phyloP scores from a whole-genome alignment of 23 tunicate species.

The Halocynthia roretzi region DNA sequence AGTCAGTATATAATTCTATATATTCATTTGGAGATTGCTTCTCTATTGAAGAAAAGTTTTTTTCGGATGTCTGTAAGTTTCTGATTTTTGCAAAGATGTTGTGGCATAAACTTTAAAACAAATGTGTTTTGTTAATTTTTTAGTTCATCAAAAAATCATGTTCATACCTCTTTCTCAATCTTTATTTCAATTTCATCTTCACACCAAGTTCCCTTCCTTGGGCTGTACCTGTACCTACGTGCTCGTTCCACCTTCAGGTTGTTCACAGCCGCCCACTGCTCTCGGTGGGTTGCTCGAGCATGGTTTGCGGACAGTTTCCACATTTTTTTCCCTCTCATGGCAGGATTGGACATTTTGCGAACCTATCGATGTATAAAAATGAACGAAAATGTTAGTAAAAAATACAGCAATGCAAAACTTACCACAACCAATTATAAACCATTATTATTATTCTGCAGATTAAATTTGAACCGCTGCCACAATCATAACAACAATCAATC shows the following conservation, averaged over 20 bases:
- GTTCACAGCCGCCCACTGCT: constrained; percentile 65
- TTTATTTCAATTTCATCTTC: constrained; percentile 92
- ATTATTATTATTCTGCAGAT: too few species aligned
- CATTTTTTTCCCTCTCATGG: constrained; percentile 47
- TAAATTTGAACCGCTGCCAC: too few species aligned
- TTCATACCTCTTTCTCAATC: constrained; percentile 57
- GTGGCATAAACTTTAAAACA: too few species aligned
- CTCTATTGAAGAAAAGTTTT: too few species aligned
- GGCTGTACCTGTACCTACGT: constrained; percentile 68
- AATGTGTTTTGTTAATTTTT: too few species aligned
- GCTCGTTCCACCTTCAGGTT: constrained; percentile 48
- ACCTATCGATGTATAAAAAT: constrained; percentile 20
- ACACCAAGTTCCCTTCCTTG: constrained; percentile 87
- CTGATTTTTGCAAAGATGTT: too few species aligned
- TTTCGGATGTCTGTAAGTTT: too few species aligned
- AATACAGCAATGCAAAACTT: neutral
- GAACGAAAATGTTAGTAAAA: neutral
- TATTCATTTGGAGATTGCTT: too few species aligned
- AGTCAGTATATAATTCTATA: too few species aligned
- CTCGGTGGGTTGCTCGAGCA: constrained; percentile 54
- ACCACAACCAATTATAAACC: neutral
- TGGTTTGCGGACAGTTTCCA: constrained; percentile 86
- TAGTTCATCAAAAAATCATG: too few species aligned
- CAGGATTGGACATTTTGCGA: constrained; percentile 43
- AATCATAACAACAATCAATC: too few species aligned